A percentile compares a stretch with the other conserved stretches of the same genome.
phyloP scores from a whole-genome alignment of 2,113 vertebrate species.

The Gasterosteus nipponicus region DNA sequence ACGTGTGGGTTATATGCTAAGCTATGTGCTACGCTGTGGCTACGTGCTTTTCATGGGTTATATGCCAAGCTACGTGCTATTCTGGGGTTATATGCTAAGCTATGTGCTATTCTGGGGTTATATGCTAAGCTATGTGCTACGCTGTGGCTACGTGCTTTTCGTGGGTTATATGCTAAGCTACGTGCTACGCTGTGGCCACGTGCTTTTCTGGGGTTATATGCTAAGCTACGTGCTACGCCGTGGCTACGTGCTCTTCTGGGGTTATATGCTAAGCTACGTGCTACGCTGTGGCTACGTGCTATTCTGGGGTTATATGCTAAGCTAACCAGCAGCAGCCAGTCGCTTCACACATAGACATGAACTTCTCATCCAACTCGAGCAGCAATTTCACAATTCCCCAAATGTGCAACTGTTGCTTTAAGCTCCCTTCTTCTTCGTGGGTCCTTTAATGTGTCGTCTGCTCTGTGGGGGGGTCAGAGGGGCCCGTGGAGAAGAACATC shows the following conservation, averaged over 20 bases:
- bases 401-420: background rate
- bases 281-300: background rate
- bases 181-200: background rate
- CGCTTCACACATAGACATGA: background rate
- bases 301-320: background rate
- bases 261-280: no score
- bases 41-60: no score
- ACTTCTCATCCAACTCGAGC: background rate
- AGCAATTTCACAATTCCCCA: no score
- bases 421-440: background rate
- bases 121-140: background rate
- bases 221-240: no score
- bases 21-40: no score
- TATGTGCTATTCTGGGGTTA: background rate
- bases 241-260: no score
- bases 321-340: background rate
- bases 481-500: constrained; percentile 61
- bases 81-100: background rate
- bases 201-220: background rate
- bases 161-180: background rate
- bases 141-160: background rate
- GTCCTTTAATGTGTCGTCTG: background rate
- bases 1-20: no score
- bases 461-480: constrained; percentile 36
- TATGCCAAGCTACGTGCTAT: no score